These are phyloP conservation scores for Panulirus ornatus DNA, from an alignment of 1,140 invertebrate species.

Conservation along the genomic window DNA sequence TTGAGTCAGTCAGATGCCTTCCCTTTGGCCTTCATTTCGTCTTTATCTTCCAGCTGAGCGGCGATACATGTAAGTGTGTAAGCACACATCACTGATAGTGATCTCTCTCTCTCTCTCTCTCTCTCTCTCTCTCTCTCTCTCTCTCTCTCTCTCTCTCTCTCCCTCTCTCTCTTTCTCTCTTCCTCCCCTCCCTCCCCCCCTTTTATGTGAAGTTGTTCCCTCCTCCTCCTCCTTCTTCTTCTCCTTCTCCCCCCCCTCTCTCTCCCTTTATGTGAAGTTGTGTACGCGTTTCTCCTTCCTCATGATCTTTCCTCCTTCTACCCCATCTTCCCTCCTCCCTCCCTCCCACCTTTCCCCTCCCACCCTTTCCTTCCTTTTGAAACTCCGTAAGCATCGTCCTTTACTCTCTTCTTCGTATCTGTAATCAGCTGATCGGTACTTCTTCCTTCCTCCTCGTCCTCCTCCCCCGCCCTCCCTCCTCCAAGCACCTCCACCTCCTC, in stretches of 20 bases:
- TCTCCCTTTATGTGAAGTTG: not conserved
- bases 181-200: not conserved
- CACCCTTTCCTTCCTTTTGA: not conserved
- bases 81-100: not conserved
- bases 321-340: not conserved
- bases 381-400: conserved; percentile 18
- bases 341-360: not conserved
- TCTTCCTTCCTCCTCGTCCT: conserved; percentile 23
- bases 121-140: conserved; percentile 21
- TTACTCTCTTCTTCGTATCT: conserved; percentile 39
- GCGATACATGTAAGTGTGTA: not conserved
- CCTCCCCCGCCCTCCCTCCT: too few relatives aligned
- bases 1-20: too few relatives aligned
- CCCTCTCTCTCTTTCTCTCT: conserved; percentile 18
- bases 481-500: too few relatives aligned
- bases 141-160: conserved; percentile 17
- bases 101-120: not conserved
- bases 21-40: not conserved
- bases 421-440: conserved; percentile 58
- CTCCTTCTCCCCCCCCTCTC: not conserved
- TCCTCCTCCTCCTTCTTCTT: conserved; percentile 1
- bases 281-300: conserved; percentile 22
- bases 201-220: not conserved
- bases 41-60: not conserved
- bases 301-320: not conserved